Percentiles rank a stretch among this genome's conserved stretches.
These are phyloP conservation scores for Mesembrinibis cayennensis DNA, from an alignment of 2,113 vertebrate species.

Conservation along the genomic window DNA sequence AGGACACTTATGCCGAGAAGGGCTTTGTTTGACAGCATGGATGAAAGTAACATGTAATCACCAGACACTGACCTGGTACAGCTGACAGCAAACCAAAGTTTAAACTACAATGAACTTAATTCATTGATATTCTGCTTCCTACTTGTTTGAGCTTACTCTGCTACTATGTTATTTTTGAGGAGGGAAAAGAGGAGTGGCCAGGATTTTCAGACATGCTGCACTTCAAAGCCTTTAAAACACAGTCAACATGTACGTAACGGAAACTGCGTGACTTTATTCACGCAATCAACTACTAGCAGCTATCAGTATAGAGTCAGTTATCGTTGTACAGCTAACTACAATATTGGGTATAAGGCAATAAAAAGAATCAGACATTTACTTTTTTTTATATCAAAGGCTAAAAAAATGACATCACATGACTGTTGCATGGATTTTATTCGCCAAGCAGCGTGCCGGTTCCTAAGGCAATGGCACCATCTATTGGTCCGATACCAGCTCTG, in stretches of 20 bases:
- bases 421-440: background rate
- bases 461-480: conserved; percentile 69
- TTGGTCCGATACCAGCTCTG: conserved; percentile 48
- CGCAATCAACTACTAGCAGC: background rate
- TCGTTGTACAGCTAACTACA: background rate
- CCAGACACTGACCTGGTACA: background rate
- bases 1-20: background rate
- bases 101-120: background rate
- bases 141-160: background rate
- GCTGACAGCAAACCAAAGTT: background rate
- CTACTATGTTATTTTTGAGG: background rate
- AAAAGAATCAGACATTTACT: background rate
- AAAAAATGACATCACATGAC: conserved; percentile 16
- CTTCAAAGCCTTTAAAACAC: background rate
- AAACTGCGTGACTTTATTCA: background rate
- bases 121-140: background rate
- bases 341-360: background rate
- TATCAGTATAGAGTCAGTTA: background rate
- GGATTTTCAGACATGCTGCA: background rate
- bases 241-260: accelerated
- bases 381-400: background rate
- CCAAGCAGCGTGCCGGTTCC: background rate
- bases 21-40: background rate
- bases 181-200: background rate
- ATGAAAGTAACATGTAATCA: background rate